Evolutionary conservation across 2,113 vertebrate species (phyloP).

Genomic region (Poeciliopsis turrubarensis): DNA sequence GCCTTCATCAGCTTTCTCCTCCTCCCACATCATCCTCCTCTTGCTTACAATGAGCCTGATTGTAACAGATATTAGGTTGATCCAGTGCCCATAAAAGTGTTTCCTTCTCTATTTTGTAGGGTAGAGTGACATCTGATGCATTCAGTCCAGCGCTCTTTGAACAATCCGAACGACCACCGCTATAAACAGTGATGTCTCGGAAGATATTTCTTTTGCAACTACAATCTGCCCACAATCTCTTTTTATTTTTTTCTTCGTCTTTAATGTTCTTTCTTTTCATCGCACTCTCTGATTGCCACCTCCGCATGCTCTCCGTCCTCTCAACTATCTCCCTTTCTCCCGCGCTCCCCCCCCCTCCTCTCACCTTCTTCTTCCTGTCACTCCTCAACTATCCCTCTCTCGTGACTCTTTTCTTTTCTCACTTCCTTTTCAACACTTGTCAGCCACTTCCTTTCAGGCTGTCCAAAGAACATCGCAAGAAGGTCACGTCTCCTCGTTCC

Average conservation of each 20-base stretch:
- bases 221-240: conserved; percentile 25
- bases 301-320: conserved; percentile 34
- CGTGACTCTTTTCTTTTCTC: conserved; percentile 54
- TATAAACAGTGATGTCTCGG: conserved; percentile 34
- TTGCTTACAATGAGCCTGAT: conserved; percentile 37
- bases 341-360: conserved; percentile 17
- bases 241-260: conserved; percentile 26
- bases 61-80: conserved; percentile 26
- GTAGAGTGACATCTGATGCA: conserved; percentile 36
- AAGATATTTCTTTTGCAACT: conserved; percentile 33
- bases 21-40: conserved; percentile 2
- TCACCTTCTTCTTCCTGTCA: conserved; percentile 46
- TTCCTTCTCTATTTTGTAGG: conserved; percentile 25
- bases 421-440: conserved; percentile 74
- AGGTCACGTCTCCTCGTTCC: conserved; percentile 62
- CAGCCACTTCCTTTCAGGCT: conserved; percentile 71
- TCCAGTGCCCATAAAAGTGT: background rate
- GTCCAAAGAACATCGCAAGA: conserved; percentile 58
- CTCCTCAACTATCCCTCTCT: conserved; percentile 37
- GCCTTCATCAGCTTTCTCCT: conserved; percentile 7
- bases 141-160: conserved; percentile 24
- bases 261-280: conserved; percentile 47
- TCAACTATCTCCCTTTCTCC: conserved; percentile 38
- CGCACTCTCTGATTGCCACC: conserved; percentile 44
- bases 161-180: conserved; percentile 36